Conservation (phyloP, 2,797 vertebrate species). For the Neopelma chrysocephalum region DNA sequence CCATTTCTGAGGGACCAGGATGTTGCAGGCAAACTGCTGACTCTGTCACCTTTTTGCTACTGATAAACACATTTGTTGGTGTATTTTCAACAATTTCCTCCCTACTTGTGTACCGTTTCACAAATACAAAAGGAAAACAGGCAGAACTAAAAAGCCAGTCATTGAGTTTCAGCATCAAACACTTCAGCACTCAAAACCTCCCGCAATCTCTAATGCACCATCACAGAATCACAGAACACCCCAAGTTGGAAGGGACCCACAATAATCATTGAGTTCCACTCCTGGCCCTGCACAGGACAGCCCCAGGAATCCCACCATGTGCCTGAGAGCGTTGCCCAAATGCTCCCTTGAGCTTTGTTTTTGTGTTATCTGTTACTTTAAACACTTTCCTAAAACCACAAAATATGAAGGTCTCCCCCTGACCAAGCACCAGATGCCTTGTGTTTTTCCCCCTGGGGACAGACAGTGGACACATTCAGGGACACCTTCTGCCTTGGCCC, state of each 20-base stretch:
- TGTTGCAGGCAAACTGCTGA: not conserved
- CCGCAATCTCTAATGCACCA: not conserved
- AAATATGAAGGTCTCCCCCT: not conserved
- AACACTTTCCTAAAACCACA: rapidly evolving
- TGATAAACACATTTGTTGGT: not conserved
- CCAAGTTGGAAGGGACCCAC: not conserved
- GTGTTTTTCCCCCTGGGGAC: not conserved
- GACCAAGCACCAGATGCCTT: rapidly evolving
- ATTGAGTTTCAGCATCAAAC: not conserved
- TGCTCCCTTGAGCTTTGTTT: not conserved
- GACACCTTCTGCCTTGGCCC: not conserved
- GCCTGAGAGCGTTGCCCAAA: not conserved
- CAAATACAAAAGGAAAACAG: not conserved
- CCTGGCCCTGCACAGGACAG: not conserved
- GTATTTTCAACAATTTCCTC: not conserved
- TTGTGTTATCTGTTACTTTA: rapidly evolving
- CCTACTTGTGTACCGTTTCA: not conserved
- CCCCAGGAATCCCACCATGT: not conserved
- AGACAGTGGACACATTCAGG: rapidly evolving
- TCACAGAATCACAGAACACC: not conserved
- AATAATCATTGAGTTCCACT: rapidly evolving
- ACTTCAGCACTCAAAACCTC: not conserved
- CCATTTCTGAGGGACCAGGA: not conserved
- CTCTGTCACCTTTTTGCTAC: not conserved
- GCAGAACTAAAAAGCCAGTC: not conserved